phyloP scores from a whole-genome alignment of 2,888 invertebrate genomes.

The Phytoseiulus persimilis region DNA sequence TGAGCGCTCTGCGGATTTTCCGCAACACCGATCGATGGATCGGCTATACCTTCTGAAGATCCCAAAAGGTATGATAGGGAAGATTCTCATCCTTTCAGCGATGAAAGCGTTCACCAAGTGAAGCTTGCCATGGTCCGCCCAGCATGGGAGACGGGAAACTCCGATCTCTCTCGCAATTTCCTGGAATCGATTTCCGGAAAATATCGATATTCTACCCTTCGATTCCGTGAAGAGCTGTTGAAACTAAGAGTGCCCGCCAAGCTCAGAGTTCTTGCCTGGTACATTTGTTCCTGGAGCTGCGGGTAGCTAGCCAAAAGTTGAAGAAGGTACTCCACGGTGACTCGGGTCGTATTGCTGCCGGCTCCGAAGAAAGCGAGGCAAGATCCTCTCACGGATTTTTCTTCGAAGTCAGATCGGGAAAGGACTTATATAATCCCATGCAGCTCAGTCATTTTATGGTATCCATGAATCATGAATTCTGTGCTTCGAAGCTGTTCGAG shows the following conservation, averaged over 20 bases:
- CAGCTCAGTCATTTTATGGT: no score
- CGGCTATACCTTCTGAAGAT: slow-evolving; percentile 23
- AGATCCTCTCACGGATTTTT: slow-evolving; percentile 41
- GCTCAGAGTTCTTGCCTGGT: slow-evolving; percentile 34
- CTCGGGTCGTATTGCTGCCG: slow-evolving; percentile 42
- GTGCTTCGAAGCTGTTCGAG: no score
- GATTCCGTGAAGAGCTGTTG: no score
- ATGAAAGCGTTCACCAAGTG: slow-evolving; percentile 33
- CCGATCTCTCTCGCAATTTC: slow-evolving; percentile 33
- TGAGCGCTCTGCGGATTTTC: no score
- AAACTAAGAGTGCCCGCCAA: background rate
- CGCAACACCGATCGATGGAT: no score
- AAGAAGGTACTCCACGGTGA: slow-evolving; percentile 42
- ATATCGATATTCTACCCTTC: no score
- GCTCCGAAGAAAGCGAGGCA: slow-evolving; percentile 42
- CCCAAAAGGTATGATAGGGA: slow-evolving; percentile 36
- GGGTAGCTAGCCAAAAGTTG: slow-evolving; percentile 41
- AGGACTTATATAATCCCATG: background rate
- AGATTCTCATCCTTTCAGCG: slow-evolving; percentile 30
- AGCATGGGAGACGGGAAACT: slow-evolving; percentile 27
- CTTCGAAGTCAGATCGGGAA: slow-evolving; percentile 32
- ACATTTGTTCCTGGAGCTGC: slow-evolving; percentile 42
- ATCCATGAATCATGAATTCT: no score
- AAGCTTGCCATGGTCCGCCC: slow-evolving; percentile 12
- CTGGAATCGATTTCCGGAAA: background rate